Conservation (phyloP, 2,888 invertebrate species). For the Litoditis marina region DNA sequence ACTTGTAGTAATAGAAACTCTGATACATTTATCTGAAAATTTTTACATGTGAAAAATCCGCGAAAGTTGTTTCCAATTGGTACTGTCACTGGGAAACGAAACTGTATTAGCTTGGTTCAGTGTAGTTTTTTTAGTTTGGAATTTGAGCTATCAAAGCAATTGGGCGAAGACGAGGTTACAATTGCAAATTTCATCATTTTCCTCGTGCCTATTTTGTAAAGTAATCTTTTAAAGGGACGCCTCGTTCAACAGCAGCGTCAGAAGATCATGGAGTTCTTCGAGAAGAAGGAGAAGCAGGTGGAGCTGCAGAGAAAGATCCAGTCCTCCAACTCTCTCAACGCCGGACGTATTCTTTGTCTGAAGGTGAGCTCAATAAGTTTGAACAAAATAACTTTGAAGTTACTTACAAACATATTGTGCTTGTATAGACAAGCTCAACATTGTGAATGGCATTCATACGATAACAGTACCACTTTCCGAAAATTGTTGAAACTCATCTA, state of each 20-base stretch:
- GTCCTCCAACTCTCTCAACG: slow-evolving; percentile 97
- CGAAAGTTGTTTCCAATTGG: too few relatives aligned
- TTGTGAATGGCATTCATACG: too few relatives aligned
- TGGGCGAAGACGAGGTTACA: background rate
- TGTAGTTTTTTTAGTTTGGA: background rate
- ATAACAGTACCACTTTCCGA: too few relatives aligned
- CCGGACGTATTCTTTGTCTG: slow-evolving; percentile 89
- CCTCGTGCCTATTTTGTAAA: background rate
- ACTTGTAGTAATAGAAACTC: background rate
- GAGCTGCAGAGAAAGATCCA: slow-evolving; percentile 99
- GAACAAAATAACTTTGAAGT: too few relatives aligned
- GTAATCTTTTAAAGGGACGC: slow-evolving; percentile 71
- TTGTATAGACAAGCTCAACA: too few relatives aligned
- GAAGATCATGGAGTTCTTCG: slow-evolving; percentile 98
- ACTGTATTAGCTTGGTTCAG: background rate
- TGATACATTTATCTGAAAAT: background rate
- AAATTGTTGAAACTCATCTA: too few relatives aligned
- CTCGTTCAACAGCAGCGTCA: slow-evolving; percentile 95
- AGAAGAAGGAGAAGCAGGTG: slow-evolving; percentile 97
- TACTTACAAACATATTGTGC: too few relatives aligned
- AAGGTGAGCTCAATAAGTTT: slow-evolving; percentile 66
- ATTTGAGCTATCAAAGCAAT: background rate
- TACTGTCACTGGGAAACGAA: too few relatives aligned
- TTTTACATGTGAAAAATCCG: too few relatives aligned
- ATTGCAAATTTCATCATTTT: too few relatives aligned